These are phyloP conservation scores for Tinea trinotella DNA, from an alignment of 2,888 invertebrate genomes.

Conservation along the genomic window DNA sequence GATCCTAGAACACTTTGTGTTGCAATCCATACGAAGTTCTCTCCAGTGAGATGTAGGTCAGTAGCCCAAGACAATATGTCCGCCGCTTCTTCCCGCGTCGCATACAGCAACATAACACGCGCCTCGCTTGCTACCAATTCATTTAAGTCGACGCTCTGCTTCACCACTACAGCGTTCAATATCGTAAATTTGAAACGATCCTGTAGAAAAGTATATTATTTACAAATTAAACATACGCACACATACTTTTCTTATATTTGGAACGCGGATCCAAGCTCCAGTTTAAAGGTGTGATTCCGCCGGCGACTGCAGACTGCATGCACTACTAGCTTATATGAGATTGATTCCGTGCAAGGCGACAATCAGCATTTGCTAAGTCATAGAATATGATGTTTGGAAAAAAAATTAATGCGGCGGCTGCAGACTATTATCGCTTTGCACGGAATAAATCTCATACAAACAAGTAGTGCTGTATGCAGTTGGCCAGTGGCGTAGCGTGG, in stretches of 20 bases:
- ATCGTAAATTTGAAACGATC: slow-evolving; percentile 81
- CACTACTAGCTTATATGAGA: too few relatives aligned
- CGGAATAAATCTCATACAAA: too few relatives aligned
- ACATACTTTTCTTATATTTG: not conserved
- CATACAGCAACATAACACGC: slow-evolving; percentile 92
- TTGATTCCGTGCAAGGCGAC: too few relatives aligned
- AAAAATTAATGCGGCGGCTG: too few relatives aligned
- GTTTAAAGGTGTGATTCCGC: too few relatives aligned
- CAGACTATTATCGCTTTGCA: too few relatives aligned
- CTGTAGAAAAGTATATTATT: slow-evolving; percentile 30
- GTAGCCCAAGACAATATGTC: slow-evolving; percentile 84
- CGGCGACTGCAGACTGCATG: too few relatives aligned
- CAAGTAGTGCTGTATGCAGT: too few relatives aligned
- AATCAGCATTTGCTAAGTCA: too few relatives aligned
- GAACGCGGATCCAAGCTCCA: not conserved
- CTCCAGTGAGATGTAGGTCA: slow-evolving; percentile 84
- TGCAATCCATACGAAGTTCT: slow-evolving; percentile 97
- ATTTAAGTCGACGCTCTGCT: slow-evolving; percentile 80
- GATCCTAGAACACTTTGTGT: slow-evolving; percentile 94
- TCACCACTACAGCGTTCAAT: slow-evolving; percentile 87
- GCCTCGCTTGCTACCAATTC: slow-evolving; percentile 92
- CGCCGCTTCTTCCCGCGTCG: slow-evolving; percentile 89
- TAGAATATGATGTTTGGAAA: too few relatives aligned
- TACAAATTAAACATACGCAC: not conserved
- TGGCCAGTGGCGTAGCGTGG: too few relatives aligned